Evolutionary conservation across 2,113 vertebrate species (phyloP).

Genomic region (Datnioides undecimradiatus): DNA sequence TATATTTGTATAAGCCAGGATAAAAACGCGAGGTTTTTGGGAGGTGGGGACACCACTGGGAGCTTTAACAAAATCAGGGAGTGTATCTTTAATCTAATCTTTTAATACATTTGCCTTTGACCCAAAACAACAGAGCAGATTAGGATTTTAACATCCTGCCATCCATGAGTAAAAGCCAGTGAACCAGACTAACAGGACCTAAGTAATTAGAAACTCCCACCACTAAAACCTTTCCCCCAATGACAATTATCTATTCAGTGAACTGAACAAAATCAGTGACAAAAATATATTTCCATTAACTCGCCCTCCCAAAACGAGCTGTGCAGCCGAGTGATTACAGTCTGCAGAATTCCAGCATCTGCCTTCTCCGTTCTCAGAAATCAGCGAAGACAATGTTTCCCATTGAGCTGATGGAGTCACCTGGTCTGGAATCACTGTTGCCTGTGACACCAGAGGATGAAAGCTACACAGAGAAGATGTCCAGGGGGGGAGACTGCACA

Average conservation of each 20-base stretch:
- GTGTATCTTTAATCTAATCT: conserved; percentile 32
- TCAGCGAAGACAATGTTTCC: conserved; percentile 58
- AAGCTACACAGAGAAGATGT: conserved; percentile 23
- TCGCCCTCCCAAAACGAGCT: background rate
- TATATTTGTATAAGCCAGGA: too few relatives aligned
- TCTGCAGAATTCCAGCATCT: background rate
- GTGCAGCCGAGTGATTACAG: too few relatives aligned
- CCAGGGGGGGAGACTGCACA: conserved; percentile 13
- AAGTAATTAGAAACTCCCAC: conserved; percentile 51
- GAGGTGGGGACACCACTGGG: background rate
- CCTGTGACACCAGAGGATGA: conserved; percentile 54
- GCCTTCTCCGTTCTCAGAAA: conserved; percentile 42
- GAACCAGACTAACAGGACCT: conserved; percentile 47
- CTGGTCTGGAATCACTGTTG: conserved; percentile 52
- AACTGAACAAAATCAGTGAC: conserved; percentile 5
- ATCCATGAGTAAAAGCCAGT: conserved; percentile 46
- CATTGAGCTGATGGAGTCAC: conserved; percentile 71
- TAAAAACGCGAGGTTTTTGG: background rate
- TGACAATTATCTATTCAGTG: conserved; percentile 17
- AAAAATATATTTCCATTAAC: conserved; percentile 27
- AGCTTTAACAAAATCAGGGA: background rate
- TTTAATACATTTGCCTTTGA: conserved; percentile 35
- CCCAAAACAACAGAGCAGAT: conserved; percentile 40
- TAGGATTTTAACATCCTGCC: conserved; percentile 41
- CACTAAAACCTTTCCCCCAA: conserved; percentile 8